Conservation (phyloP, 2,888 invertebrate species). For the Eulithis testata region DNA sequence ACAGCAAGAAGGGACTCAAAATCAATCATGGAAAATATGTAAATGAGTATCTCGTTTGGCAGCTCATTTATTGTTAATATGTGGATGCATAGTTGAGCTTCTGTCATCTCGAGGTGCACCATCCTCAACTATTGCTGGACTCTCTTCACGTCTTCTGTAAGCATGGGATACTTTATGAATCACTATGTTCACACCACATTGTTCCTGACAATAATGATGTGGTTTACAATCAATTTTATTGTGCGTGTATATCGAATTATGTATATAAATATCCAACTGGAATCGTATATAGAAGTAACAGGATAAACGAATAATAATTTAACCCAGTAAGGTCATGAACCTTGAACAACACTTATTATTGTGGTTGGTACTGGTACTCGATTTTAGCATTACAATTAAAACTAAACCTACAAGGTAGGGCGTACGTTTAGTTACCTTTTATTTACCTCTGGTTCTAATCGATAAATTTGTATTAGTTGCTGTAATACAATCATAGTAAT, state of each 20-base stretch:
- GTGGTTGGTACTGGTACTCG: conserved; percentile 26
- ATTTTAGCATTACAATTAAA: conserved; percentile 33
- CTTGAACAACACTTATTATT: conserved; percentile 55
- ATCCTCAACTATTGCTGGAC: conserved; percentile 60
- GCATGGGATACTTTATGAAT: conserved; percentile 36
- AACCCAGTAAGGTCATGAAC: conserved; percentile 65
- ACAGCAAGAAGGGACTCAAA: conserved; percentile 79
- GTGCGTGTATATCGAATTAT: background rate
- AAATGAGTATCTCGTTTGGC: conserved; percentile 81
- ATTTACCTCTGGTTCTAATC: conserved; percentile 69
- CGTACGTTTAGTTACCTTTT: conserved; percentile 65
- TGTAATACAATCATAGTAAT: conserved; percentile 76
- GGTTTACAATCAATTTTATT: conserved; percentile 1
- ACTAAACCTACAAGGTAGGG: conserved; percentile 20
- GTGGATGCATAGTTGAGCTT: conserved; percentile 61
- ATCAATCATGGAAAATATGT: conserved; percentile 82
- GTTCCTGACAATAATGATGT: background rate
- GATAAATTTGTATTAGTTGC: conserved; percentile 73
- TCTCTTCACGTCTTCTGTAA: conserved; percentile 65
- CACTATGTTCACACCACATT: conserved; percentile 14
- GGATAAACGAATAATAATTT: conserved; percentile 54
- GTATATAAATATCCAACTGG: conserved; percentile 17
- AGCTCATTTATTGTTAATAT: conserved; percentile 77
- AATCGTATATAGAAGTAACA: conserved; percentile 37
- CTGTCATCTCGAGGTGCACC: conserved; percentile 80